Base-by-base conservation (phyloP, 1,140 invertebrate genomes). In the Cyphomyrmex costatus region DNA sequence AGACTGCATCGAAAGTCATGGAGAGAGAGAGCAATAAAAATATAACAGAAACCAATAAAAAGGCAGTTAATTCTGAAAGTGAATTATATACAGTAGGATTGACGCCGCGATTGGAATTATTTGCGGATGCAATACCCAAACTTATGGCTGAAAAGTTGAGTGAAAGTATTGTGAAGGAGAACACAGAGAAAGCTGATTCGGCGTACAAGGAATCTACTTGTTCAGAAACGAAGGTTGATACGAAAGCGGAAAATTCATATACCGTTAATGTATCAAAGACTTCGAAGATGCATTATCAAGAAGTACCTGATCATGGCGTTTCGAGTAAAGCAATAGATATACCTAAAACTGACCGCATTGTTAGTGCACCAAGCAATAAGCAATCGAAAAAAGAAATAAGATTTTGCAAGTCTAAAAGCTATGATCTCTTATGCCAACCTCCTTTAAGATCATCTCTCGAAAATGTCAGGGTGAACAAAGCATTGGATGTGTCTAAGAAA, bases 111-210 rank as follows among this genome's bases (percentile, higher is more conserved):
- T 87, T 95, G 36, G 94, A 94, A 79, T 65, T 95, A 14, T 95
- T 95, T 80, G 95, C 94, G 2, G 94, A 95, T 79, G 91, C 91
- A 1, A 95, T 95, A 83, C 94, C 94, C 0, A 95, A 95, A 86
- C 73, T 95, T 0, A 91, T 95, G 1, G 94, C 94, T 14, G 94
- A 95, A 83, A 95, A 92, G 58, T 88, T 92, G 0, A 90, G 63
- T 30, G 93, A 93, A 63, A 86, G 86, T 65, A n/a, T 76, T 30
- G 60, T 53, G 12, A 42, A 86, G 73, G 87, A 86, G 51, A 82
- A 58, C 21, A 76, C 66, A 5, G 46, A 49, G 24, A 89, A 83
- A 24, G 66, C 78, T 63, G 66, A 14, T 21, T n/a, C 16, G 0
- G 78, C 27, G 10, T 12, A 60, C 1, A 87, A 79, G 6, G 66